Evolutionary conservation across 2,113 vertebrate genomes (phyloP), one percentile per base, ranked within the genome.

Genomic region (Tinamus guttatus): DNA sequence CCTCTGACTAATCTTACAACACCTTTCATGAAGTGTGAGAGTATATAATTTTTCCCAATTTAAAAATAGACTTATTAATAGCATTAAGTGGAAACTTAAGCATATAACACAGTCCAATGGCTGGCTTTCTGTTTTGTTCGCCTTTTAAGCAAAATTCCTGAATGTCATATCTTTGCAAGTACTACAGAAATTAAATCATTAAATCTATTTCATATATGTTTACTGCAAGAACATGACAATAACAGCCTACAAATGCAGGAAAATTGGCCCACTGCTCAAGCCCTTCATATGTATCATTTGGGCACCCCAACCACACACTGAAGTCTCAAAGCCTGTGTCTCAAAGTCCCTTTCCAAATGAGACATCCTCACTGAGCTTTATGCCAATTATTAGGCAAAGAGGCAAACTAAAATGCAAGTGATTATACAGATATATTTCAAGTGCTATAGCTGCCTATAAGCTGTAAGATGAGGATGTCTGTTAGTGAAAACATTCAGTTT

Each of bases 51-150:
- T 43, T 86, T 93, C 67, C 59, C 51, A 84, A 68, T 88, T 78
- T 51, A 67, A 77, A 93, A 93, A 41, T 24, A 84, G 82, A 43
- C 49, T 27, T 41, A 74, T 51, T 85, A 93, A 78, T 54, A 85
- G 13, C 54, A 90, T 81, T 77, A 88, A 78, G 90, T 19, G 22
- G 85, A 86, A 95, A 88, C 65, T 77, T 76, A 90, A 93, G 90
- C 85, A 81, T 22, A 51, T 54, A 86, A 77, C 41, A 28, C 22
- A 45, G 30, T 64, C 49, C 74, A 94, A 89, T 67, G 21, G 20
- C 32, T 94, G 58, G 1, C 24, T 88, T 93, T 95, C 40, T 88
- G 16, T 45, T 90, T 88, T 19, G 18, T 12, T 64, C 90, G 30
- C 59, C 56, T 78, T 45, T 93, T 93, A 71, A 88, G 49, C 25